Conservation (phyloP, 2,888 invertebrate species). For the Tetragonisca angustula region DNA sequence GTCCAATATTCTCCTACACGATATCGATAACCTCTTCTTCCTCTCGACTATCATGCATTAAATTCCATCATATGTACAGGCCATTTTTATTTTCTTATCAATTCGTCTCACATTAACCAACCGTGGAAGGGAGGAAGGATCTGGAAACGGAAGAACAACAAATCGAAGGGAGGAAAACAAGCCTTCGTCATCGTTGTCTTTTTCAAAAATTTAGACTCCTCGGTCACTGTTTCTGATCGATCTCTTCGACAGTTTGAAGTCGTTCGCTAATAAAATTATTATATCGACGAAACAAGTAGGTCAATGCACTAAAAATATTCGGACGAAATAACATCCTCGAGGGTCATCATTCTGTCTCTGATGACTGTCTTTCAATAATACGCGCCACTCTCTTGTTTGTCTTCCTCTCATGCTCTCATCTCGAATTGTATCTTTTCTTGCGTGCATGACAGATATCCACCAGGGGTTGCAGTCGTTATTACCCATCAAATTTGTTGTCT, state of each 20-base stretch:
- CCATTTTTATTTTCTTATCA: constrained; percentile 75
- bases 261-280: neutral
- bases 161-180: constrained; percentile 36
- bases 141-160: constrained; percentile 54
- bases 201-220: constrained; percentile 54
- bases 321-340: constrained; percentile 15
- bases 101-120: constrained; percentile 71
- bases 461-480: neutral
- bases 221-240: constrained; percentile 49
- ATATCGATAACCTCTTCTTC: neutral
- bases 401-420: constrained; percentile 33
- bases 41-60: constrained; percentile 43
- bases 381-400: constrained; percentile 32
- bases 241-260: too few relatives aligned
- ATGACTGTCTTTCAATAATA: constrained; percentile 40
- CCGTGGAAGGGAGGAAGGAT: neutral
- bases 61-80: constrained; percentile 72
- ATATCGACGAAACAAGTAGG: neutral
- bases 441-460: constrained; percentile 5
- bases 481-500: too few relatives aligned
- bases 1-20: neutral
- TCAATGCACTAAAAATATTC: constrained; percentile 8
- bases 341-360: neutral
- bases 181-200: constrained; percentile 55
- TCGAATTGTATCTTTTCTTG: constrained; percentile 10